Evolutionary conservation across 2,888 invertebrate genomes (phyloP).

Genomic region (Xanthia togata): DNA sequence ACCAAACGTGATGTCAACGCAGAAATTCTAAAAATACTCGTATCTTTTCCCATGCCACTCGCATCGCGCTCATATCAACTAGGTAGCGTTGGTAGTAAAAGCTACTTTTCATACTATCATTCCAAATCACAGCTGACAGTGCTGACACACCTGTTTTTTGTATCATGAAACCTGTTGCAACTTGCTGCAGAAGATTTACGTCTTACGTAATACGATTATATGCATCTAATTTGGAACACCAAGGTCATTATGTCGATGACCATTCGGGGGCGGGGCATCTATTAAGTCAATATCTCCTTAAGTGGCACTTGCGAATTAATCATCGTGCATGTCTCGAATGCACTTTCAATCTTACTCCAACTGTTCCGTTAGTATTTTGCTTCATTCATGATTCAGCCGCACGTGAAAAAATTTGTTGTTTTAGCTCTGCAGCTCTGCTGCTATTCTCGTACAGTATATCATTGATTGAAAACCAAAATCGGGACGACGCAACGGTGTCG

Average conservation of each 20-base stretch:
- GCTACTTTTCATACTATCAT: conserved; percentile 67
- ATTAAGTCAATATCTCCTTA: conserved; percentile 83
- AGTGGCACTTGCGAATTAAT: conserved; percentile 85
- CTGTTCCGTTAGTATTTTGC: conserved; percentile 74
- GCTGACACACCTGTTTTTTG: conserved; percentile 76
- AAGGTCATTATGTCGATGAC: conserved; percentile 81
- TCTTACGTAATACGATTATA: conserved; percentile 80
- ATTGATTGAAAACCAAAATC: conserved; percentile 76
- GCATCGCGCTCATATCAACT: conserved; percentile 62
- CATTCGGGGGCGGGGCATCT: conserved; percentile 80
- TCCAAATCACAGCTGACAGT: conserved; percentile 78
- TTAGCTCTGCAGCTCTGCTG: conserved; percentile 55
- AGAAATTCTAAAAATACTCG: conserved; percentile 65
- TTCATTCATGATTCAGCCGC: conserved; percentile 76
- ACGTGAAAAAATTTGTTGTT: conserved; percentile 63
- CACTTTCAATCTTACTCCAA: conserved; percentile 86
- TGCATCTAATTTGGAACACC: conserved; percentile 81
- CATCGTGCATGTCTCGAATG: conserved; percentile 82
- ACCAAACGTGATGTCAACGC: conserved; percentile 71
- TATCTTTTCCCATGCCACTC: conserved; percentile 70
- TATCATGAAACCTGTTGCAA: conserved; percentile 84
- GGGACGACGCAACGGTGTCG: conserved; percentile 78
- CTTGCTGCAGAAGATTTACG: conserved; percentile 80
- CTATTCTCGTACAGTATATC: conserved; percentile 65
- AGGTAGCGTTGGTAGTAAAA: conserved; percentile 33